Evolutionary conservation across 2,888 invertebrate species (phyloP).

Genomic region (Mimas tiliae): DNA sequence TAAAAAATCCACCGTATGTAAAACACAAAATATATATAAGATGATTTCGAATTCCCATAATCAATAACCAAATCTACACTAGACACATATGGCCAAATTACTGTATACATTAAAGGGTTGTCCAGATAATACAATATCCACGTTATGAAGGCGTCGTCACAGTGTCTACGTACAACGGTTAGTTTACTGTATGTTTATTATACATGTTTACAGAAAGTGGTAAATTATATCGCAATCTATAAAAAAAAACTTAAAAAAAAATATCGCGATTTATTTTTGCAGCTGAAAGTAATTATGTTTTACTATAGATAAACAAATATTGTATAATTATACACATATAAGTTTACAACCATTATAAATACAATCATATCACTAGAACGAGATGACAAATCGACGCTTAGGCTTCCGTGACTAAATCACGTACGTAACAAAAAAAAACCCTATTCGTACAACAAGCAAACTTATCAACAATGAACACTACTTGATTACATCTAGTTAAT

Average conservation of each 20-base stretch:
- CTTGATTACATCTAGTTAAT: neutral
- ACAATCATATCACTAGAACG: neutral
- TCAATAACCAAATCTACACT: conserved; percentile 6
- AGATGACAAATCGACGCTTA: neutral
- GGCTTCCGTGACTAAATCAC: conserved; percentile 9
- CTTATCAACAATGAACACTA: neutral
- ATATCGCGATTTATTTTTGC: neutral
- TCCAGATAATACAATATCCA: conserved; percentile 6
- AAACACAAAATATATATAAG: conserved; percentile 1
- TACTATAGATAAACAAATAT: conserved; percentile 5
- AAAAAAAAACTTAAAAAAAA: neutral
- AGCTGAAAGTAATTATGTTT: neutral
- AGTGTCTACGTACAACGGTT: conserved; percentile 1
- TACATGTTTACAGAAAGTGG: conserved; percentile 11
- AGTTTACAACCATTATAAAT: neutral
- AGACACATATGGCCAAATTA: conserved; percentile 7
- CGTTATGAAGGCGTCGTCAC: neutral
- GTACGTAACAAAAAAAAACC: neutral
- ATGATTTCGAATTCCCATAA: conserved; percentile 10
- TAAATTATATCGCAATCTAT: conserved; percentile 12
- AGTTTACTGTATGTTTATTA: conserved; percentile 7
- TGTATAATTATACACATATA: neutral
- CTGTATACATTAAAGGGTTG: neutral
- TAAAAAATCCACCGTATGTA: neutral
- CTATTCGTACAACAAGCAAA: conserved; percentile 10